Conservation (phyloP, 2,888 invertebrate genomes). For the Polietes domitor region DNA sequence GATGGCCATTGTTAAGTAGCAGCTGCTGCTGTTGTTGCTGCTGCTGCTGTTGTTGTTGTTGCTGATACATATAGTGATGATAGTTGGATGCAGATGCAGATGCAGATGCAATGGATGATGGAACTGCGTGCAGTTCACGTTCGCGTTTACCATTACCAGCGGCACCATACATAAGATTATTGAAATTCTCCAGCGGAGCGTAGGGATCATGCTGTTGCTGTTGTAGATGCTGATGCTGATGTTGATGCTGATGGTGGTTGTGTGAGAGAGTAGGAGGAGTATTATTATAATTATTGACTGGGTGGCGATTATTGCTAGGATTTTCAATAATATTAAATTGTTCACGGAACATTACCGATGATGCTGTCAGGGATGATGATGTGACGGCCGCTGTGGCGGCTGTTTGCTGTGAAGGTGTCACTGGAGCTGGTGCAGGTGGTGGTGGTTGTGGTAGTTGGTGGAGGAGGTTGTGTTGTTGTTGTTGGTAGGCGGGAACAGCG, state of each 20-base stretch:
- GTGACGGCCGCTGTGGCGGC: neutral
- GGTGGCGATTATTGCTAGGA: slow-evolving; percentile 78
- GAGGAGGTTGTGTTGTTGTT: slow-evolving; percentile 20
- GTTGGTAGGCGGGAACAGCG: slow-evolving; percentile 55
- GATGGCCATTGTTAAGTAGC: slow-evolving; percentile 35
- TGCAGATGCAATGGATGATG: slow-evolving; percentile 60
- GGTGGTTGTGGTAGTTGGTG: slow-evolving; percentile 35
- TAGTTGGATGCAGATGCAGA: slow-evolving; percentile 66
- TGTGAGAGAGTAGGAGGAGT: slow-evolving; percentile 60
- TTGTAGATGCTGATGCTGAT: slow-evolving; percentile 37
- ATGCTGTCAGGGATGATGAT: slow-evolving; percentile 80
- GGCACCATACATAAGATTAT: slow-evolving; percentile 71
- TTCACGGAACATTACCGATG: slow-evolving; percentile 82
- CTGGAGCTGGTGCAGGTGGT: slow-evolving; percentile 11
- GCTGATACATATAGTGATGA: slow-evolving; percentile 68
- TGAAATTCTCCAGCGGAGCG: slow-evolving; percentile 74
- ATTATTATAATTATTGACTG: slow-evolving; percentile 71
- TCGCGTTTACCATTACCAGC: slow-evolving; percentile 71
- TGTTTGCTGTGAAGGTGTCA: slow-evolving; percentile 29
- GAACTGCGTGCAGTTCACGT: slow-evolving; percentile 67
- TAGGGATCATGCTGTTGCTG: slow-evolving; percentile 70
- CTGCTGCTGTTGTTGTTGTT: slow-evolving; percentile 53
- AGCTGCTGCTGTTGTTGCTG: slow-evolving; percentile 43
- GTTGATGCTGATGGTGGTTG: slow-evolving; percentile 39
- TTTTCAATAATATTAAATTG: slow-evolving; percentile 81